Conservation (phyloP, 2,797 vertebrate genomes). For the Dallia pectoralis region DNA sequence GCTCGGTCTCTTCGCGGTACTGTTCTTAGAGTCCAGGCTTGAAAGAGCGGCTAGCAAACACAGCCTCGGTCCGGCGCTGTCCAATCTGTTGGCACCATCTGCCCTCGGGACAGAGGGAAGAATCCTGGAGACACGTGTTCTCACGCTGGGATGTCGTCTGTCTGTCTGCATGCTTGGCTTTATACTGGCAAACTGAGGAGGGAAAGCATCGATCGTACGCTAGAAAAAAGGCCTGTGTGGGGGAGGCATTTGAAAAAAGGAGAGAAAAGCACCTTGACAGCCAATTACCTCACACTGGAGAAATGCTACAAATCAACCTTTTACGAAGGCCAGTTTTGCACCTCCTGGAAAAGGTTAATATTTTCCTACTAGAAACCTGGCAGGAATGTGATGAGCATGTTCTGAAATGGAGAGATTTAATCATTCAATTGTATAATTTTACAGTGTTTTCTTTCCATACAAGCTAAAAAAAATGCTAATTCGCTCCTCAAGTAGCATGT, state of each 20-base stretch:
- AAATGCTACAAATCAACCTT: constrained; percentile 5
- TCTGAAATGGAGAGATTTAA: constrained; percentile 3
- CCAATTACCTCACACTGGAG: background rate
- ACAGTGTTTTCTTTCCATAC: background rate
- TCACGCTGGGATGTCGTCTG: constrained; percentile 45
- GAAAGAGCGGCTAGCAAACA: background rate
- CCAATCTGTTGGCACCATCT: constrained; percentile 60
- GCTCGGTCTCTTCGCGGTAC: background rate
- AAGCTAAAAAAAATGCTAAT: constrained; percentile 2
- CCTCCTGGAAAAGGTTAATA: background rate
- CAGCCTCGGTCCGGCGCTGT: constrained; percentile 14
- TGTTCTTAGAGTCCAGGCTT: background rate
- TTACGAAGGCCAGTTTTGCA: background rate
- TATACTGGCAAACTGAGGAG: background rate
- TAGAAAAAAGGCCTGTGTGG: background rate
- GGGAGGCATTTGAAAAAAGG: background rate
- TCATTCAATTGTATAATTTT: constrained; percentile 9
- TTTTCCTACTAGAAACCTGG: background rate
- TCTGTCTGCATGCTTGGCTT: constrained; percentile 35
- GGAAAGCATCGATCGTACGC: background rate
- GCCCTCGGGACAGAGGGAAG: constrained; percentile 33
- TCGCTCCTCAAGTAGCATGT: background rate
- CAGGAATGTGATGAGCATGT: background rate
- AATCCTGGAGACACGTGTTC: constrained; percentile 34
- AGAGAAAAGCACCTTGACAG: constrained; percentile 1